A percentile compares a stretch with the other conserved stretches of the same genome.
Evolutionary conservation across 2,888 invertebrate genomes (phyloP).

Genomic region (Archips crataeganus): DNA sequence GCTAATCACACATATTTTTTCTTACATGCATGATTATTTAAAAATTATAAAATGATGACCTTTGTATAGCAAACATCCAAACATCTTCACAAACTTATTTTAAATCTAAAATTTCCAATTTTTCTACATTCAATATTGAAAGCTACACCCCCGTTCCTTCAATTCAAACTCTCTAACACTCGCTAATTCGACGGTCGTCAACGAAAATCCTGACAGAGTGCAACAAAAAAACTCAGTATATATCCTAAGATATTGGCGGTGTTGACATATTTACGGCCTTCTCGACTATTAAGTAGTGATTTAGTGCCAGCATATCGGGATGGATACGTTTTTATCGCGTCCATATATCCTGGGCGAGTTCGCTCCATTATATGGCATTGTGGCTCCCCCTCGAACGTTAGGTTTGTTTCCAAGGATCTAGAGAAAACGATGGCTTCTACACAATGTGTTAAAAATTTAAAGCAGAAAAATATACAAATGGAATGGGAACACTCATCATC

Average conservation of each 20-base stretch:
- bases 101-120: no score
- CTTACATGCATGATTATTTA: no score
- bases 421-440: neutral
- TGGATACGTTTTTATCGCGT: slow-evolving; percentile 85
- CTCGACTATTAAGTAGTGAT: slow-evolving; percentile 84
- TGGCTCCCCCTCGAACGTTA: slow-evolving; percentile 45
- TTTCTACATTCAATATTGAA: no score
- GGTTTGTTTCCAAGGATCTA: neutral
- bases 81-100: no score
- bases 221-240: slow-evolving; percentile 61
- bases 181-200: slow-evolving; percentile 31
- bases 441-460: neutral
- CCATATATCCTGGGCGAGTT: slow-evolving; percentile 79
- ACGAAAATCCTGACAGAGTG: slow-evolving; percentile 51
- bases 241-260: slow-evolving; percentile 82
- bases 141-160: neutral
- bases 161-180: neutral
- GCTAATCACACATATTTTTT: no score
- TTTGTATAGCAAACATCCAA: no score
- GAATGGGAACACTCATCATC: no score
- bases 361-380: slow-evolving; percentile 77
- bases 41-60: no score
- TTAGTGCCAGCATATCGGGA: slow-evolving; percentile 83
- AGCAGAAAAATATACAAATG: no score
- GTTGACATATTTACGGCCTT: slow-evolving; percentile 84